A percentile compares a stretch with the other conserved stretches of the same genome.
These are phyloP conservation scores for Holcopasites calliopsidis DNA, from an alignment of 1,140 invertebrate genomes.

Conservation along the genomic window DNA sequence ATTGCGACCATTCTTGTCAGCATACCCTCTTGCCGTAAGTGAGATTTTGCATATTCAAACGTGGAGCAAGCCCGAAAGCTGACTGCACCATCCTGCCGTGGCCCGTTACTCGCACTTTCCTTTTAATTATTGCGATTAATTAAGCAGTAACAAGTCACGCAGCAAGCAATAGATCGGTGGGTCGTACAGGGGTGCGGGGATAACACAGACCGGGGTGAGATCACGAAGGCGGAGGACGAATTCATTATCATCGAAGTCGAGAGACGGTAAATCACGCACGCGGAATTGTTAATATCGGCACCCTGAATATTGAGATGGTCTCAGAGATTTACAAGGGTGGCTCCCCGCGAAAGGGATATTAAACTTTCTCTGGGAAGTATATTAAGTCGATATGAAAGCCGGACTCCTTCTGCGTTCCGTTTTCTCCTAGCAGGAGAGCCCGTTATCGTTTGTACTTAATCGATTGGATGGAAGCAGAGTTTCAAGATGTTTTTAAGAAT, in stretches of 20 bases:
- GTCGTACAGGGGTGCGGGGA: neutral
- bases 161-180: constrained; percentile 49
- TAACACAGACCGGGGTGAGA: neutral
- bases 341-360: constrained; percentile 25
- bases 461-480: constrained; percentile 11
- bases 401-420: neutral
- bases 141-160: constrained; percentile 72
- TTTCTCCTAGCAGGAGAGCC: neutral
- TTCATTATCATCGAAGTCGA: constrained; percentile 30
- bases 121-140: constrained; percentile 78
- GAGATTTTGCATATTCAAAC: constrained; percentile 70
- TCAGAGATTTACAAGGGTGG: constrained; percentile 25
- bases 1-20: constrained; percentile 27
- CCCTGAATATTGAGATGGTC: constrained; percentile 32
- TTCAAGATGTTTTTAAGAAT: neutral
- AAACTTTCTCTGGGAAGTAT: constrained; percentile 24
- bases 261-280: constrained; percentile 49
- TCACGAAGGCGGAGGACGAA: neutral
- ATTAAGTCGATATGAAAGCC: constrained; percentile 26
- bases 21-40: constrained; percentile 36
- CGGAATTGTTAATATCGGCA: constrained; percentile 49
- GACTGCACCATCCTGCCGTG: constrained; percentile 43
- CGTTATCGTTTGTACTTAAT: constrained; percentile 13
- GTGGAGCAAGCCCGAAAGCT: constrained; percentile 51
- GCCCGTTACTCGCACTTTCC: constrained; percentile 53